Conservation (phyloP, 2,113 vertebrate species). For the Numenius arquata region DNA sequence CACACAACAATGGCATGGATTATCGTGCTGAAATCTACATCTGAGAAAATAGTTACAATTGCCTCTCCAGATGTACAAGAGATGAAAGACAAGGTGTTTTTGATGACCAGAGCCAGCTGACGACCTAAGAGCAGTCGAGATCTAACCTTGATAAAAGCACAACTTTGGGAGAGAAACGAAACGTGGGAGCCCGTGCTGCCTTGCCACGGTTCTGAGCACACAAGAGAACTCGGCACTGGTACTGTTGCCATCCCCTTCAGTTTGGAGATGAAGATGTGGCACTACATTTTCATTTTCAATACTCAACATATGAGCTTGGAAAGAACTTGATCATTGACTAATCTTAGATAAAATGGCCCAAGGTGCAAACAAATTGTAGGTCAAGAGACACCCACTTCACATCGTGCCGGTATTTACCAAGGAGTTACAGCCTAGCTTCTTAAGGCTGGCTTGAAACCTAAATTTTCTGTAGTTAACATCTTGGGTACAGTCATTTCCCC, state of each 20-base stretch:
- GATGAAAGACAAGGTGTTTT: slow-evolving; percentile 29
- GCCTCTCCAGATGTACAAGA: slow-evolving; percentile 3
- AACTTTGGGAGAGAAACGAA: neutral
- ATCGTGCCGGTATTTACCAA: neutral
- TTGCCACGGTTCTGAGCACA: neutral
- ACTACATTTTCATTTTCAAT: neutral
- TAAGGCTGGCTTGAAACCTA: neutral
- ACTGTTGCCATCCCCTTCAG: neutral
- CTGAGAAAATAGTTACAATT: neutral
- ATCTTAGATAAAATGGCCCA: neutral
- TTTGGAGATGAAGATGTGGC: neutral
- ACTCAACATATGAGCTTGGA: neutral
- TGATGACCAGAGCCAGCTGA: slow-evolving; percentile 7
- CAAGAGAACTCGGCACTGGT: neutral
- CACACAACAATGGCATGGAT: neutral
- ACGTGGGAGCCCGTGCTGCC: rapidly evolving
- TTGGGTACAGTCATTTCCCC: neutral
- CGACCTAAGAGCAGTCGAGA: rapidly evolving
- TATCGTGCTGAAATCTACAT: neutral
- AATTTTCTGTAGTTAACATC: neutral
- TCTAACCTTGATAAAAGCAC: neutral
- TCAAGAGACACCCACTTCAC: neutral
- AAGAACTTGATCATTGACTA: neutral
- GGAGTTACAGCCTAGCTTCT: neutral
- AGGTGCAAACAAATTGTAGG: neutral